Evolutionary conservation across 2,797 vertebrate species (phyloP).

Genomic region (Lepus townsendii): DNA sequence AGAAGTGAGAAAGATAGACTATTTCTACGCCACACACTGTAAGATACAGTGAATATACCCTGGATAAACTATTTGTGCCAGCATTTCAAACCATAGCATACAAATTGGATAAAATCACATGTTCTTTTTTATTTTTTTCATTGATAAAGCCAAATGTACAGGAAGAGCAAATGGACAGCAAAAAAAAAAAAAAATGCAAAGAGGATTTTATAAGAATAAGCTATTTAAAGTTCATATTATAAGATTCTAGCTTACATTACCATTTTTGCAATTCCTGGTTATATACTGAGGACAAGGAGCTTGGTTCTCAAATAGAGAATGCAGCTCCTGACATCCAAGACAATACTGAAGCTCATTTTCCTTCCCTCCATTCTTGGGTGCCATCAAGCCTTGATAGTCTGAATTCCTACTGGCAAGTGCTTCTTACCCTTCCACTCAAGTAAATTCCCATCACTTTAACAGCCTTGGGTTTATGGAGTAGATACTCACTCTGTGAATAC

Average conservation of each 20-base stretch:
- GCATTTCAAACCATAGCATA: constrained; percentile 20
- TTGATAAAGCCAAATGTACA: not conserved
- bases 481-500: not conserved
- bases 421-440: not conserved
- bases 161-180: not conserved
- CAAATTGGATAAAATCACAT: not conserved
- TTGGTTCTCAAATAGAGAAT: not conserved
- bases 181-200: constrained; percentile 37
- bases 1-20: constrained; percentile 46
- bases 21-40: constrained; percentile 7
- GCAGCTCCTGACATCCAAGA: not conserved
- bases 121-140: constrained; percentile 56
- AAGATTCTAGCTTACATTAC: not conserved
- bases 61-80: not conserved
- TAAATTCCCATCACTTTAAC: not conserved
- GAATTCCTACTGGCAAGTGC: not conserved
- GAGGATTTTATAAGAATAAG: not conserved
- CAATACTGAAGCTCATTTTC: not conserved
- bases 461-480: not conserved
- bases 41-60: not conserved
- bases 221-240: not conserved
- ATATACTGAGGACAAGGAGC: not conserved
- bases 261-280: not conserved
- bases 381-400: not conserved
- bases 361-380: not conserved